Base-by-base conservation (phyloP, 1,140 invertebrate species). In the Papilio dardanus region DNA sequence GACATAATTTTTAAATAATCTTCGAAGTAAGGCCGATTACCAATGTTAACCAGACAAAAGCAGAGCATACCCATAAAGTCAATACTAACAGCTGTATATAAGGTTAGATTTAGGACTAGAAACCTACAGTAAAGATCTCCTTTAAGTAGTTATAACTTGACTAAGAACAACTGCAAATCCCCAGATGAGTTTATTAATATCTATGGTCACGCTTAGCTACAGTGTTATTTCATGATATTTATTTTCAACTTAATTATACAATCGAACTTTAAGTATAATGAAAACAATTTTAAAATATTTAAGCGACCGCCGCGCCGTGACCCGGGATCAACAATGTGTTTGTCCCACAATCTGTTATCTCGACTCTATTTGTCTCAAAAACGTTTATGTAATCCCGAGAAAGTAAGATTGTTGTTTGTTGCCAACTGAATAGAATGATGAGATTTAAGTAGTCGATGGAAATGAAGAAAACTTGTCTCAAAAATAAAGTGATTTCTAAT, bases 261-360 rank as follows among this genome's bases (percentile, higher is more conserved):
- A 62, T 62, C 24, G 5, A 62, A 28, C 3, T 28, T 62, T 62
- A 28, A 14, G 54, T 28, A 28, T 62, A 28, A 28, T 28, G 30
- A 62, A 28, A 62, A 28, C 24, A 37, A 40, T 37, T 42, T 68
- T 24, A 14, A 68, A 68, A 37, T 68, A 33, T 37, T 68, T 35
- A 68, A 42, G 4, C 24, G 12, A 14, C 19, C 33, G 67, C 67
- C 35, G 67, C 33, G 67, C 67, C 35, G 67, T 68, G 67, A 68
- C 67, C 67, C 35, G 67, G 14, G 67, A 40, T 68, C 67, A 28
- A 68, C 67, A 68, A 68, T 68, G 19, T 68, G 67, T 68, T 68
- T 68, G 67, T 68, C 35, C 67, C 67, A 68, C 67, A 68, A 68
- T 40, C 14, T 21, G 19, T 68, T 68, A 68, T 68, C 67, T 24